Percentiles rank a stretch among this genome's conserved stretches.
These are phyloP conservation scores for Podabrus alpinus DNA, from an alignment of 2,888 invertebrate species.

Conservation along the genomic window DNA sequence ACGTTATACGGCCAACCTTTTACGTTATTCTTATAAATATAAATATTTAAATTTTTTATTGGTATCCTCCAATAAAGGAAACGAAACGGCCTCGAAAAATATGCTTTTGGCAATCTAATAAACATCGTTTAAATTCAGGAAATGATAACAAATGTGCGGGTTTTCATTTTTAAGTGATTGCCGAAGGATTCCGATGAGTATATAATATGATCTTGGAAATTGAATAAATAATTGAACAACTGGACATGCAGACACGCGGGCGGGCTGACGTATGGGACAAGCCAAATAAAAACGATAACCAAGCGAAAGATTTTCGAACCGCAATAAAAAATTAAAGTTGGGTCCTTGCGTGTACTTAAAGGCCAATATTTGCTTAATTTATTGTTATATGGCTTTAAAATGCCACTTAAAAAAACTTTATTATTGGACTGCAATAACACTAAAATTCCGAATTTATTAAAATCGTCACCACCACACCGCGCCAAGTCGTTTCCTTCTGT, in stretches of 20 bases:
- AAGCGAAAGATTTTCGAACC: background rate
- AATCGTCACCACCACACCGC: background rate
- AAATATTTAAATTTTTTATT: constrained; percentile 17
- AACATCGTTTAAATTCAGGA: background rate
- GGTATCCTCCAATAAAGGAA: constrained; percentile 24
- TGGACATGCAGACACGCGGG: no score
- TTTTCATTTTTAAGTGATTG: background rate
- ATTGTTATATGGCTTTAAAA: background rate
- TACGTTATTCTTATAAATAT: constrained; percentile 20
- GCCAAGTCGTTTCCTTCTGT: no score
- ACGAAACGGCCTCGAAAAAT: constrained; percentile 25
- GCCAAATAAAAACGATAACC: no score
- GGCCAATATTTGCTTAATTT: background rate
- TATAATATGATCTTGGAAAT: background rate
- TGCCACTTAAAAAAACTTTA: background rate
- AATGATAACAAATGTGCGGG: background rate
- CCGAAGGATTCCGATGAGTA: background rate
- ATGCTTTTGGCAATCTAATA: background rate
- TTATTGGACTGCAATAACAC: background rate
- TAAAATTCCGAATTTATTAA: background rate
- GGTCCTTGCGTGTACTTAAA: background rate
- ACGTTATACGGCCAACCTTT: constrained; percentile 12
- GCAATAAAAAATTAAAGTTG: background rate
- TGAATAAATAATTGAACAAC: background rate
- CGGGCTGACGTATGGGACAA: no score